phyloP scores from a whole-genome alignment of 2,113 vertebrate species.

The Pteropus alecto region DNA sequence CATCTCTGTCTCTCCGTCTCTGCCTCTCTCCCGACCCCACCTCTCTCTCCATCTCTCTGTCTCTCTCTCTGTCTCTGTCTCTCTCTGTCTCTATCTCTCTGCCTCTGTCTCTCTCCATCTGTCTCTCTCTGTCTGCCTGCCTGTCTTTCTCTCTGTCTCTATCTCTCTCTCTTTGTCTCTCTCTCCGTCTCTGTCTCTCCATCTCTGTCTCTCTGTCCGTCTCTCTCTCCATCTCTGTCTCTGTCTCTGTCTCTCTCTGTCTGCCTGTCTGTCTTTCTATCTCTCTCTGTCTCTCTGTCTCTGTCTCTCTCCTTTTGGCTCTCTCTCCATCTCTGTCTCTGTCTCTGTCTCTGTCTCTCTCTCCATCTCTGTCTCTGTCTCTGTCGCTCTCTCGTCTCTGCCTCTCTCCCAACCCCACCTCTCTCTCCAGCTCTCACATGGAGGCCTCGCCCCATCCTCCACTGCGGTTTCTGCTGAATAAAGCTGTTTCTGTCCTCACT shows the following conservation, averaged over 20 bases:
- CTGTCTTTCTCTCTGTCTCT: no score
- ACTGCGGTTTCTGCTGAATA: not conserved
- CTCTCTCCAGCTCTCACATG: not conserved
- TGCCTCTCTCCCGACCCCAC: no score
- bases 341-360: accelerated
- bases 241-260: not conserved
- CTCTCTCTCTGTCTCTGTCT: accelerated
- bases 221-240: no score
- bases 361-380: no score
- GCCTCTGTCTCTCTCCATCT: not conserved
- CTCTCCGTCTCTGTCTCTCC: no score
- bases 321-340: no score
- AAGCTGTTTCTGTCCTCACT: constrained; percentile 54
- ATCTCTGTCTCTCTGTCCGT: accelerated
- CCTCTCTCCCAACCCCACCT: not conserved
- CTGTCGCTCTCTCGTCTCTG: accelerated
- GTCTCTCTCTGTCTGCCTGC: not conserved
- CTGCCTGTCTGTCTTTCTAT: not conserved
- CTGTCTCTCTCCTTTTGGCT: no score
- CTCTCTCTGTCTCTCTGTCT: no score
- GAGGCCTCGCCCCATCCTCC: not conserved
- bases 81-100: no score
- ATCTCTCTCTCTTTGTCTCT: no score
- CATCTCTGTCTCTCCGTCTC: accelerated
- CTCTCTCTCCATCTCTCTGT: not conserved